A percentile compares a stretch with the other conserved stretches of the same genome.
These are phyloP conservation scores for Akabosia matsudoensis DNA, from an alignment of 1,140 invertebrate genomes.

Conservation along the genomic window DNA sequence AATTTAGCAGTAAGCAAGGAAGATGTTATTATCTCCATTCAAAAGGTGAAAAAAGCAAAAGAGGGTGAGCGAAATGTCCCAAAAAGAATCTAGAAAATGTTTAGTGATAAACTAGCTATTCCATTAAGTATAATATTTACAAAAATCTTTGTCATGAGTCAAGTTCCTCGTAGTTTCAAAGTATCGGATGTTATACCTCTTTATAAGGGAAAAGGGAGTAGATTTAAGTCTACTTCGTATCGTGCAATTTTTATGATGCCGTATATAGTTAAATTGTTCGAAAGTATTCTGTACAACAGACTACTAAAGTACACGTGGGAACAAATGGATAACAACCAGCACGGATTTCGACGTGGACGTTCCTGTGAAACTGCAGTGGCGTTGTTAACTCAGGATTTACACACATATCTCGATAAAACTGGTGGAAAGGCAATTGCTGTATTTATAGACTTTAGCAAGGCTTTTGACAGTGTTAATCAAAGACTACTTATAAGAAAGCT, in stretches of 20 bases:
- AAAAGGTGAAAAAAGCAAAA: no score
- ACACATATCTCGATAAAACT: background rate
- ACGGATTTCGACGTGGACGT: background rate
- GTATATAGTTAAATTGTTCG: background rate
- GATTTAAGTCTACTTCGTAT: background rate
- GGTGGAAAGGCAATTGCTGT: background rate
- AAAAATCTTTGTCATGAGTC: background rate
- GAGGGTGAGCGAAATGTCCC: no score
- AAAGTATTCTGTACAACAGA: background rate
- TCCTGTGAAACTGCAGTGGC: slow-evolving; percentile 2
- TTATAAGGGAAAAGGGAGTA: slow-evolving; percentile 3
- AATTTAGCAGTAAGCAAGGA: no score
- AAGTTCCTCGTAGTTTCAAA: background rate
- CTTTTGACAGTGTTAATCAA: slow-evolving; percentile 19
- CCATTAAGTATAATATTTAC: background rate
- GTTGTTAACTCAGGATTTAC: background rate
- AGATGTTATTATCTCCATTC: no score
- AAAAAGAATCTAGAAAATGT: background rate
- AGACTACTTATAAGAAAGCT: background rate
- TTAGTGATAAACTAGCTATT: background rate
- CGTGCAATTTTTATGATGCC: background rate
- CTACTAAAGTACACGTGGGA: background rate
- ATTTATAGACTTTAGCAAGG: slow-evolving; percentile 27
- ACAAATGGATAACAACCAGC: background rate
- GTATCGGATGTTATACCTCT: background rate